These are phyloP conservation scores for Ophonus ardosiacus DNA, from an alignment of 2,888 invertebrate genomes.

Conservation along the genomic window DNA sequence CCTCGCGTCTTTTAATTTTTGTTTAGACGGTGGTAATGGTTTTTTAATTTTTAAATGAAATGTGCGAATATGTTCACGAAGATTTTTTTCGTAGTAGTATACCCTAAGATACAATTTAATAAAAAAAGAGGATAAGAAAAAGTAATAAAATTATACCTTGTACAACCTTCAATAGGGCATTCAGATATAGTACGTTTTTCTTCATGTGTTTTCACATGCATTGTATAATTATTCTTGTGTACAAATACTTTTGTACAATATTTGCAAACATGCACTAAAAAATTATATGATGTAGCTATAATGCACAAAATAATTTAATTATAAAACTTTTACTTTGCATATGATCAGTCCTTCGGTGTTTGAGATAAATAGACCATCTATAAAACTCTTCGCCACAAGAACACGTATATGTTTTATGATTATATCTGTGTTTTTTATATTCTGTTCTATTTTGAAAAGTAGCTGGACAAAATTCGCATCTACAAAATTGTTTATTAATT, in stretches of 20 bases:
- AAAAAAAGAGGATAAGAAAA: neutral
- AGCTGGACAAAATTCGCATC: slow-evolving; percentile 69
- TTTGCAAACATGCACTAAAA: slow-evolving; percentile 39
- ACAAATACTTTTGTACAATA: slow-evolving; percentile 43
- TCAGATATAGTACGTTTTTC: slow-evolving; percentile 33
- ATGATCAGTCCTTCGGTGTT: slow-evolving; percentile 68
- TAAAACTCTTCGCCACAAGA: slow-evolving; percentile 70
- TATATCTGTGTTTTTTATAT: slow-evolving; percentile 69
- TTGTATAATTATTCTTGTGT: slow-evolving; percentile 9
- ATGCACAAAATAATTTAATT: neutral
- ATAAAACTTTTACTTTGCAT: slow-evolving; percentile 64
- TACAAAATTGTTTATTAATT: slow-evolving; percentile 56
- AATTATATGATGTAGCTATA: neutral
- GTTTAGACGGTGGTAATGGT: slow-evolving; percentile 36
- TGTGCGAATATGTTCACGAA: slow-evolving; percentile 19
- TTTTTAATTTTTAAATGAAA: slow-evolving; percentile 52
- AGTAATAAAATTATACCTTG: slow-evolving; percentile 19
- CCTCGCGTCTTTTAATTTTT: slow-evolving; percentile 54
- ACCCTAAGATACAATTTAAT: neutral
- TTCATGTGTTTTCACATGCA: slow-evolving; percentile 33
- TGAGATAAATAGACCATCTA: slow-evolving; percentile 69
- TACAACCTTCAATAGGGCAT: slow-evolving; percentile 50
- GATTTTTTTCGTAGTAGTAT: slow-evolving; percentile 54
- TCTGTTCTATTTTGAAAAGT: slow-evolving; percentile 68
- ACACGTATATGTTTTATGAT: slow-evolving; percentile 70